Conservation (phyloP, 2,888 invertebrate genomes). For the Drosophila maculinotata region DNA sequence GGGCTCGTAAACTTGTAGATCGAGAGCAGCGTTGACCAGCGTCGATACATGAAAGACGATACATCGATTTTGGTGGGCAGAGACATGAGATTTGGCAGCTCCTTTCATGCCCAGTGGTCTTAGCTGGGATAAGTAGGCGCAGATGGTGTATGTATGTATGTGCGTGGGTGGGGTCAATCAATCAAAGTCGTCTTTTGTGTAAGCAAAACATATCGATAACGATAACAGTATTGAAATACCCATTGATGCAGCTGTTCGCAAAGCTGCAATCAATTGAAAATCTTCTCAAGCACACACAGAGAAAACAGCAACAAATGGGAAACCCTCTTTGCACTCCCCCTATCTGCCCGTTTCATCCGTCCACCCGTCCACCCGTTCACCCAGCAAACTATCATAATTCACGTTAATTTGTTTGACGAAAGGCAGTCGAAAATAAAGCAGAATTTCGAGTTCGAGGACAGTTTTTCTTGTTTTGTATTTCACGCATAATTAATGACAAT, state of each 20-base stretch:
- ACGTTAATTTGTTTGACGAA: slow-evolving; percentile 64
- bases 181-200: slow-evolving; percentile 64
- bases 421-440: slow-evolving; percentile 13
- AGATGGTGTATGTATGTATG: slow-evolving; percentile 17
- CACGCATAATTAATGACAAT: slow-evolving; percentile 67
- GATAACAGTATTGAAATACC: slow-evolving; percentile 32
- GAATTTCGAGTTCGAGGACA: slow-evolving; percentile 9
- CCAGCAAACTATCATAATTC: slow-evolving; percentile 53
- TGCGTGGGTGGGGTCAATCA: slow-evolving; percentile 54
- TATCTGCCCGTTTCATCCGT: no score
- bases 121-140: slow-evolving; percentile 15
- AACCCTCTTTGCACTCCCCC: no score
- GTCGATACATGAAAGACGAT: background rate
- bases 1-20: slow-evolving; percentile 22
- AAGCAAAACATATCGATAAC: slow-evolving; percentile 60
- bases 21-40: slow-evolving; percentile 18
- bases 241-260: slow-evolving; percentile 35
- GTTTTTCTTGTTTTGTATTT: slow-evolving; percentile 25
- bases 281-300: background rate
- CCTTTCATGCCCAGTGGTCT: slow-evolving; percentile 9
- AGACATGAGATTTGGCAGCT: slow-evolving; percentile 8
- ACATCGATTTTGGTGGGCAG: background rate
- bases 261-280: slow-evolving; percentile 36
- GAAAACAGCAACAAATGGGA: slow-evolving; percentile 43
- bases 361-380: background rate